phyloP scores from a whole-genome alignment of 2,888 invertebrate species.

The Cephus pygmeus region DNA sequence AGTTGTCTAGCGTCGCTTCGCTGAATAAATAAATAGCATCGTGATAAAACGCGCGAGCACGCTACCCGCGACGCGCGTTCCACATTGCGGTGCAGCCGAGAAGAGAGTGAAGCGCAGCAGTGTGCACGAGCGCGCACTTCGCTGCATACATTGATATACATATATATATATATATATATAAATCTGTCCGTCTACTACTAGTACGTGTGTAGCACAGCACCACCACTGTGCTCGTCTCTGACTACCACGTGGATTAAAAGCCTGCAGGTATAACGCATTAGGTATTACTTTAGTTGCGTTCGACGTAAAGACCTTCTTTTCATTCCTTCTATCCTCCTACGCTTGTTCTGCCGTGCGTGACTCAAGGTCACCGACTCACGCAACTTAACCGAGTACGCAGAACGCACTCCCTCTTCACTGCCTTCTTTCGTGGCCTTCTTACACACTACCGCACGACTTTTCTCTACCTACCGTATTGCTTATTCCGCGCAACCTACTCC shows the following conservation, averaged over 20 bases:
- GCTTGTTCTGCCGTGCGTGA: conserved; percentile 38
- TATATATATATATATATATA: too few species aligned
- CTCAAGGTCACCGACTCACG: conserved; percentile 42
- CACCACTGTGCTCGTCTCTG: background rate
- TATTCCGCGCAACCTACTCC: background rate
- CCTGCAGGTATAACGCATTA: background rate
- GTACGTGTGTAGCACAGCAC: background rate
- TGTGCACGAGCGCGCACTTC: background rate
- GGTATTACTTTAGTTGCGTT: conserved; percentile 28
- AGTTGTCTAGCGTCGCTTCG: conserved; percentile 11
- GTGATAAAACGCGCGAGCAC: conserved; percentile 31
- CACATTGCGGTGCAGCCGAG: conserved; percentile 29
- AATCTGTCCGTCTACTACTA: background rate
- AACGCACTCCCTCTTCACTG: background rate
- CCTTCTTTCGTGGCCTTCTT: background rate
- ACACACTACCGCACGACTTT: background rate
- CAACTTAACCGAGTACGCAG: background rate
- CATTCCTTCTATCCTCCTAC: conserved; percentile 19
- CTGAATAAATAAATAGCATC: conserved; percentile 33
- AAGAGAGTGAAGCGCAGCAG: conserved; percentile 1
- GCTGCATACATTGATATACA: background rate
- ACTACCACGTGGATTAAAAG: background rate
- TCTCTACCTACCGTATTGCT: background rate
- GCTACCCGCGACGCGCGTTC: conserved; percentile 22
- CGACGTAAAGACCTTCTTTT: conserved; percentile 31